phyloP scores from a whole-genome alignment of 2,888 invertebrate genomes.

The Leptopilina syphax region DNA sequence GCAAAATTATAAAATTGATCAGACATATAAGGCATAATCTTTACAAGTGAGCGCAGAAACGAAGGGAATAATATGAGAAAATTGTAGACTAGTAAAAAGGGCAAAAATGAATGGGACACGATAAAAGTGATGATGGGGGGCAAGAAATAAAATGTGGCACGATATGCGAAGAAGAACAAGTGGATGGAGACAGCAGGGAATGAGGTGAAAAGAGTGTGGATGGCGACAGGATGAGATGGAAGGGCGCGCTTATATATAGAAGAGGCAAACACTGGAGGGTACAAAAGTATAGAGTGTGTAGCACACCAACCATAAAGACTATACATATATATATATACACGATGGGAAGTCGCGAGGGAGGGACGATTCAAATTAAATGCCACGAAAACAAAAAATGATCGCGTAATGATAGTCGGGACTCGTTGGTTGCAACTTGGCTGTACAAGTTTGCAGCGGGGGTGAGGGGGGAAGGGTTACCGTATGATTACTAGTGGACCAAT shows the following conservation, averaged over 20 bases:
- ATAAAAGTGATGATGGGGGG: slow-evolving; percentile 20
- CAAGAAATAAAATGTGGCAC: slow-evolving; percentile 28
- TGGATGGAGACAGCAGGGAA: background rate
- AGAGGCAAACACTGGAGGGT: background rate
- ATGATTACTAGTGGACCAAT: slow-evolving; percentile 76
- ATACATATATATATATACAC: background rate
- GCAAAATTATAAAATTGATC: background rate
- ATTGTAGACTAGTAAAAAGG: slow-evolving; percentile 28
- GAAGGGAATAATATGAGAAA: slow-evolving; percentile 1
- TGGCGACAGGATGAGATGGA: background rate
- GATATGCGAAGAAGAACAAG: background rate
- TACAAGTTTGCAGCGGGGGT: slow-evolving; percentile 56
- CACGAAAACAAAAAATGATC: slow-evolving; percentile 68
- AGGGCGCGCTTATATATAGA: background rate
- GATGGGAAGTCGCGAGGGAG: slow-evolving; percentile 57
- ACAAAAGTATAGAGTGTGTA: slow-evolving; percentile 39
- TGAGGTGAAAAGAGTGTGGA: background rate
- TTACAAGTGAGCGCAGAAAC: background rate
- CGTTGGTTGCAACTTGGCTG: slow-evolving; percentile 61
- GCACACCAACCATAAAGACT: slow-evolving; percentile 14
- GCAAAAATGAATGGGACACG: slow-evolving; percentile 26
- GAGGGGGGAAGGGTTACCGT: slow-evolving; percentile 61
- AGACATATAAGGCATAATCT: slow-evolving; percentile 12
- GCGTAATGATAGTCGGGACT: slow-evolving; percentile 70
- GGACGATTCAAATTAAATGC: slow-evolving; percentile 73